phyloP scores from a whole-genome alignment of 2,797 vertebrate genomes.

The Pangasius sanitwongsei region DNA sequence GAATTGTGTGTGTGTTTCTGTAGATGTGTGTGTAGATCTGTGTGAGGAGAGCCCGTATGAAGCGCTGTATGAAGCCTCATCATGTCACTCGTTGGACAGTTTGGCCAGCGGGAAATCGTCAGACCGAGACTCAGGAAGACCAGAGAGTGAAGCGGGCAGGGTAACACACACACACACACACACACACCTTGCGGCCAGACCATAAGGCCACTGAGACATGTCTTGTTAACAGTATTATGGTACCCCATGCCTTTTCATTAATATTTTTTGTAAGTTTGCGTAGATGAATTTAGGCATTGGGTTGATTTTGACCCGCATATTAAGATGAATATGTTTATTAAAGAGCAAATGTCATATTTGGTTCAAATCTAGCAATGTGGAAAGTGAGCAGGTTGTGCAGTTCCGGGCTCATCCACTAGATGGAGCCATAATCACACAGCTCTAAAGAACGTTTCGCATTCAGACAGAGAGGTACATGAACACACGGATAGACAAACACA shows the following conservation, averaged over 20 bases:
- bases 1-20: constrained; percentile 3
- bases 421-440: not conserved
- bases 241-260: not conserved
- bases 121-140: constrained; percentile 84
- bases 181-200: not conserved
- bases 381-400: not conserved
- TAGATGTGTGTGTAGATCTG: constrained; percentile 77
- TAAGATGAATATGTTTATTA: not conserved
- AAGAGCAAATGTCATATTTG: not conserved
- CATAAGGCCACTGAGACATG: not conserved
- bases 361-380: not conserved
- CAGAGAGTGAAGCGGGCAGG: constrained; percentile 80
- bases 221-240: not conserved
- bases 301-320: not conserved
- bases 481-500: not conserved
- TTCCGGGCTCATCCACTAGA: not conserved
- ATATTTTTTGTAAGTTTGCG: not conserved
- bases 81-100: constrained; percentile 94
- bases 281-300: not conserved
- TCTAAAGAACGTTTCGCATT: not conserved
- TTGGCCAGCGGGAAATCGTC: constrained; percentile 91
- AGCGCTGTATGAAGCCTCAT: constrained; percentile 90
- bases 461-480: not conserved
- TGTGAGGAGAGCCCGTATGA: constrained; percentile 92
- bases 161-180: constrained; percentile 56